phyloP scores from a whole-genome alignment of 2,797 vertebrate species.

The Lateolabrax maculatus region DNA sequence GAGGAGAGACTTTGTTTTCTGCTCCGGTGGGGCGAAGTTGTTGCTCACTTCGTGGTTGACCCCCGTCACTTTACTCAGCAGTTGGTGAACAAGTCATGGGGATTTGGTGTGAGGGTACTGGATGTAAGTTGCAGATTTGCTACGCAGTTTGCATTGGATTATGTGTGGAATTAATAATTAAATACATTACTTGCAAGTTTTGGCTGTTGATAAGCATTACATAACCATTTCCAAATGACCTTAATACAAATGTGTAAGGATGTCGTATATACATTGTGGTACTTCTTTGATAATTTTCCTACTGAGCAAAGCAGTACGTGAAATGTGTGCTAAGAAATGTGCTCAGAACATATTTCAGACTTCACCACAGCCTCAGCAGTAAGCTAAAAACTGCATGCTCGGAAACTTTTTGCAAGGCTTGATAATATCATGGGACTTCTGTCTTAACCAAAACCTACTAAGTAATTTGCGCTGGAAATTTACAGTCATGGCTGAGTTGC shows the following conservation, averaged over 20 bases:
- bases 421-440: slow-evolving; percentile 25
- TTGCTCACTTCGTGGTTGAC: not conserved
- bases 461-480: slow-evolving; percentile 46
- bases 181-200: not conserved
- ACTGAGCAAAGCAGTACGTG: not conserved
- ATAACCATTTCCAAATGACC: not conserved
- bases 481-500: slow-evolving; percentile 1
- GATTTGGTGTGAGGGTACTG: too few species aligned
- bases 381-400: not conserved
- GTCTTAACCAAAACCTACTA: slow-evolving; percentile 15
- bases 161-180: not conserved
- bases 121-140: too few species aligned
- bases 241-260: not conserved
- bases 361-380: not conserved
- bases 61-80: not conserved
- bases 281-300: not conserved
- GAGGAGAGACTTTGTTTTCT: too few species aligned
- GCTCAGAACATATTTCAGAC: not conserved
- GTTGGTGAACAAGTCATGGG: too few species aligned
- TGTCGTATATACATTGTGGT: not conserved
- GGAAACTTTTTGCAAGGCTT: not conserved
- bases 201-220: not conserved
- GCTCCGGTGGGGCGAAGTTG: too few species aligned
- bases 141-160: not conserved
- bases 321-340: not conserved